Evolutionary conservation across 2,113 vertebrate species (phyloP).

Genomic region (Eclectus roratus): DNA sequence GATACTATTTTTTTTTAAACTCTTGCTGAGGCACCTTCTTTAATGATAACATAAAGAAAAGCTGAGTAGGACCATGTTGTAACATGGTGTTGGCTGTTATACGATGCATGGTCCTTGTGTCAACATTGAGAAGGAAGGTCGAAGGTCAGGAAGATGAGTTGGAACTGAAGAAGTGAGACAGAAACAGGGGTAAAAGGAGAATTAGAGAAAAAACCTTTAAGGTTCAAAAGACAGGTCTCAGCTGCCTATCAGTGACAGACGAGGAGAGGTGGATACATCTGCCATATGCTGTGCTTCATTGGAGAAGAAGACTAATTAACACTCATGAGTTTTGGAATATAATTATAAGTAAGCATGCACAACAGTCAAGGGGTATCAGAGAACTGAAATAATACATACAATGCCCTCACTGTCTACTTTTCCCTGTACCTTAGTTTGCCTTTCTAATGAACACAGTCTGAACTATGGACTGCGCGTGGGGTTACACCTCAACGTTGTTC

Average conservation of each 20-base stretch:
- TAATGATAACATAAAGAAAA: not conserved
- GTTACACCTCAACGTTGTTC: not conserved
- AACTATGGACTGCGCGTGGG: not conserved
- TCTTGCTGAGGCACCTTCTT: not conserved
- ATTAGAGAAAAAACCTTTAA: not conserved
- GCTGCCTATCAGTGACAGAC: not conserved
- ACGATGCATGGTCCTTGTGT: not conserved
- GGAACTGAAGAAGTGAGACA: not conserved
- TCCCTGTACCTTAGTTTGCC: not conserved
- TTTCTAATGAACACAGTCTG: not conserved
- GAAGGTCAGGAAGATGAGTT: not conserved
- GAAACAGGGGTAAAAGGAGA: not conserved
- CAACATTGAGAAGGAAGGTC: not conserved
- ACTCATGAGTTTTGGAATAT: not conserved
- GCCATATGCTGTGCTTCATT: not conserved
- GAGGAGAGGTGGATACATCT: not conserved
- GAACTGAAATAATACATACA: fast-evolving
- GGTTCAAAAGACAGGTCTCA: not conserved
- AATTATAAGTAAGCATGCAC: not conserved
- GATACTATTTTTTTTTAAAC: not conserved
- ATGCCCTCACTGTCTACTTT: not conserved
- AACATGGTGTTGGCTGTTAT: not conserved
- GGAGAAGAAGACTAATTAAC: not conserved
- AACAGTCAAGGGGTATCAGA: not conserved
- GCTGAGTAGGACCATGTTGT: not conserved